phyloP scores from a whole-genome alignment of 2,888 invertebrate genomes.

The Drosophila colorata region DNA sequence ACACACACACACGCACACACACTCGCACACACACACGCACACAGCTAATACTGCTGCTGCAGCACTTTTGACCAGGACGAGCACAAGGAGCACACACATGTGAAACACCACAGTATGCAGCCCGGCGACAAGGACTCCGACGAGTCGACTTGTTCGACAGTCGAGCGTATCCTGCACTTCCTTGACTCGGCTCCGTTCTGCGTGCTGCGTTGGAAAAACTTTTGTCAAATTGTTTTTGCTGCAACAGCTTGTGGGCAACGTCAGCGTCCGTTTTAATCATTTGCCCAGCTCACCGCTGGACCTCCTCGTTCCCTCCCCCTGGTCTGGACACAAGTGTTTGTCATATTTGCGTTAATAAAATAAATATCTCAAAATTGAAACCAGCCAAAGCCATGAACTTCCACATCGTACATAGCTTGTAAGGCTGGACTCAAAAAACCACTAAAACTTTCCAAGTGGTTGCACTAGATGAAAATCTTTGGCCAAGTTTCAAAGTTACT shows the following conservation, averaged over 20 bases:
- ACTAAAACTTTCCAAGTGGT: slow-evolving; percentile 21
- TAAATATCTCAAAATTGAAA: slow-evolving; percentile 44
- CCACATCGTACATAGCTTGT: slow-evolving; percentile 10
- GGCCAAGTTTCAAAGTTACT: not conserved
- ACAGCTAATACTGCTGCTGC: slow-evolving; percentile 3
- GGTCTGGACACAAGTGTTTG: slow-evolving; percentile 29
- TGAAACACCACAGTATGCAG: slow-evolving; percentile 37
- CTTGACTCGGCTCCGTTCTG: slow-evolving; percentile 26
- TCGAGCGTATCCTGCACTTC: slow-evolving; percentile 34
- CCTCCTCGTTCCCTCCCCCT: not conserved
- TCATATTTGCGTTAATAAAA: slow-evolving; percentile 53
- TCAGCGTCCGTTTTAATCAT: slow-evolving; percentile 64
- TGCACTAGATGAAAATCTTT: slow-evolving; percentile 12
- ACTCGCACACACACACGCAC: not conserved
- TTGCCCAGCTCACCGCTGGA: slow-evolving; percentile 21
- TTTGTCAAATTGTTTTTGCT: slow-evolving; percentile 53
- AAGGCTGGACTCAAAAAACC: slow-evolving; percentile 14
- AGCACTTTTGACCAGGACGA: slow-evolving; percentile 48
- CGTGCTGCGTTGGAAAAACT: slow-evolving; percentile 28
- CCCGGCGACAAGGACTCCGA: slow-evolving; percentile 26
- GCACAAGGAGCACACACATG: slow-evolving; percentile 29
- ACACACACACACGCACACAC: not conserved
- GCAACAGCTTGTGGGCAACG: slow-evolving; percentile 69
- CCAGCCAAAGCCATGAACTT: slow-evolving; percentile 18
- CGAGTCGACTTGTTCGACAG: slow-evolving; percentile 46